phyloP scores from a whole-genome alignment of 2,888 invertebrate genomes.

The Eristalinus aeneus region DNA sequence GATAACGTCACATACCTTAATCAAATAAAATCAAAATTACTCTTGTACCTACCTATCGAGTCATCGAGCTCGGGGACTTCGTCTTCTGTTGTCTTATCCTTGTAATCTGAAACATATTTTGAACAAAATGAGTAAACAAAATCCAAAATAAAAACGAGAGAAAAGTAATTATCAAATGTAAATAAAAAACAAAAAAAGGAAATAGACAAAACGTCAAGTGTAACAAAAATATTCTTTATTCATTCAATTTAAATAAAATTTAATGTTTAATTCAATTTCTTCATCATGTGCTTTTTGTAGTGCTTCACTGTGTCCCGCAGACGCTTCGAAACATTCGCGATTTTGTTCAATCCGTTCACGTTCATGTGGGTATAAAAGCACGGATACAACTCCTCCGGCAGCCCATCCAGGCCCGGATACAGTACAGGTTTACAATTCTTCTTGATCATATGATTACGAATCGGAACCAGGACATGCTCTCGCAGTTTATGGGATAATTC shows the following conservation, averaged over 20 bases:
- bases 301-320: slow-evolving; percentile 69
- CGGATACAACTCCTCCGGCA: slow-evolving; percentile 76
- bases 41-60: slow-evolving; percentile 71
- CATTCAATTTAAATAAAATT: not conserved
- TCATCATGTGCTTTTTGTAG: slow-evolving; percentile 56
- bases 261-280: not conserved
- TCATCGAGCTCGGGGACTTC: slow-evolving; percentile 52
- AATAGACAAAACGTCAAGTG: slow-evolving; percentile 32
- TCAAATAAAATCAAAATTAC: not conserved
- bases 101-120: slow-evolving; percentile 58
- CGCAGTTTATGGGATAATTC: slow-evolving; percentile 82
- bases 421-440: slow-evolving; percentile 73
- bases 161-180: not conserved
- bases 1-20: too few species aligned
- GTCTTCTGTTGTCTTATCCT: slow-evolving; percentile 40
- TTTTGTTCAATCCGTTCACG: slow-evolving; percentile 73
- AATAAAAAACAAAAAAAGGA: slow-evolving; percentile 29
- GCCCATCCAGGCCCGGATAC: slow-evolving; percentile 79
- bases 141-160: slow-evolving; percentile 38
- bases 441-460: slow-evolving; percentile 82
- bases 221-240: slow-evolving; percentile 37
- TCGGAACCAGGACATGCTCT: slow-evolving; percentile 82
- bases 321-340: slow-evolving; percentile 75
- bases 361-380: slow-evolving; percentile 57
- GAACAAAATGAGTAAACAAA: slow-evolving; percentile 51